A percentile compares a stretch with the other conserved stretches of the same genome.
These are phyloP conservation scores for Mustelus asterias DNA, from an alignment of 2,113 vertebrate species.

Conservation along the genomic window DNA sequence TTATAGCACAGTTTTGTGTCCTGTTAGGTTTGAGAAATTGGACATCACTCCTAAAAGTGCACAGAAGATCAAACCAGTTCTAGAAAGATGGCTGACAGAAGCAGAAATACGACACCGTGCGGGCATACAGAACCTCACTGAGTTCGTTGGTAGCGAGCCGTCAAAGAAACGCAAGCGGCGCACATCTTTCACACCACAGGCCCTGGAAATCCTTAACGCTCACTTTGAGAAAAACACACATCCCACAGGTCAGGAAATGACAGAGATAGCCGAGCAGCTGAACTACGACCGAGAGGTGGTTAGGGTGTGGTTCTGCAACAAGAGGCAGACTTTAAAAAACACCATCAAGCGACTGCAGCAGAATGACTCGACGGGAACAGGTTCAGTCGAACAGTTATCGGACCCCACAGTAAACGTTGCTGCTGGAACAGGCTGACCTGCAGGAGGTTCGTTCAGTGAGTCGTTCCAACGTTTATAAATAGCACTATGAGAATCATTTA, in stretches of 20 bases:
- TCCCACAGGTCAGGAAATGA: constrained; percentile 93
- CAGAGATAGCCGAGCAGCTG: constrained; percentile 89
- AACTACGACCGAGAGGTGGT: constrained; percentile 95
- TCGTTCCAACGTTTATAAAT: not conserved
- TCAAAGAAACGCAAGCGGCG: constrained; percentile 92
- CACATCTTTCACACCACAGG: constrained; percentile 91
- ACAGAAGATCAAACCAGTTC: constrained; percentile 90
- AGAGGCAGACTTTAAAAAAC: constrained; percentile 93
- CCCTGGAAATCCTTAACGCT: constrained; percentile 86
- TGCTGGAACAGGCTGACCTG: not conserved
- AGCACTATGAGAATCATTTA: constrained; percentile 8
- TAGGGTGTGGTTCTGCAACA: constrained; percentile 96
- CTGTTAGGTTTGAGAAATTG: constrained; percentile 83
- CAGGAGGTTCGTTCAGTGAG: not conserved
- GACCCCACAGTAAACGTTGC: not conserved
- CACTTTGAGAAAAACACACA: constrained; percentile 93
- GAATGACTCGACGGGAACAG: constrained; percentile 73
- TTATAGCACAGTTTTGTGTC: not conserved
- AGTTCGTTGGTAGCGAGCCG: constrained; percentile 90
- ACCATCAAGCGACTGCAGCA: constrained; percentile 68
- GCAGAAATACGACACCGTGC: constrained; percentile 92
- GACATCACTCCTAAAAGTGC: constrained; percentile 97
- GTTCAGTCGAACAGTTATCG: constrained; percentile 38
- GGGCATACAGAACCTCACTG: constrained; percentile 92
- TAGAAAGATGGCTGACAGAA: constrained; percentile 92